Percentiles rank a stretch among this genome's conserved stretches.
phyloP scores from a whole-genome alignment of 2,797 vertebrate species.

The Sebastes trivittatus region DNA sequence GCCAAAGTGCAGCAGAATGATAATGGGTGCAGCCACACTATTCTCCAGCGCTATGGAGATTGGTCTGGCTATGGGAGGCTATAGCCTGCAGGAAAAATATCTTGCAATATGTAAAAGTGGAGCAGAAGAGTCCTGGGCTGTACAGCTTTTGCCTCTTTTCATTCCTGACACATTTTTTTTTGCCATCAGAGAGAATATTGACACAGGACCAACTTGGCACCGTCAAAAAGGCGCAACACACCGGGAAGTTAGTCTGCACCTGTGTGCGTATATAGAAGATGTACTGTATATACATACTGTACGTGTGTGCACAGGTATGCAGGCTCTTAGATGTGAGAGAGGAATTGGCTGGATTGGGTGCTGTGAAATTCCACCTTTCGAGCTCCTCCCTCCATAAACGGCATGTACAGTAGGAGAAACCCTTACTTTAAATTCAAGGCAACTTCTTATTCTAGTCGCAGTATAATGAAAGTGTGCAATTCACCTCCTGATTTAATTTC shows the following conservation, averaged over 20 bases:
- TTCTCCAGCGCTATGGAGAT: neutral
- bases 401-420: constrained; percentile 42
- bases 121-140: constrained; percentile 13
- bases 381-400: constrained; percentile 53
- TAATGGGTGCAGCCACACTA: neutral
- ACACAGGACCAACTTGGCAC: constrained; percentile 55
- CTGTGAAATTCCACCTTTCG: constrained; percentile 74
- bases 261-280: constrained; percentile 54
- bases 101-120: constrained; percentile 5
- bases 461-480: constrained; percentile 29
- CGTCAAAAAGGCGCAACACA: constrained; percentile 42
- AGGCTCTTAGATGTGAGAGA: constrained; percentile 40
- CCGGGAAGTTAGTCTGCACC: constrained; percentile 56
- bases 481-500: constrained; percentile 48
- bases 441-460: constrained; percentile 23
- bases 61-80: neutral
- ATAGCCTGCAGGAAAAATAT: neutral
- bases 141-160: constrained; percentile 26
- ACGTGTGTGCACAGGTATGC: constrained; percentile 45
- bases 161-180: constrained; percentile 53
- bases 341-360: constrained; percentile 46
- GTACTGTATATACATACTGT: constrained; percentile 49
- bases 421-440: constrained; percentile 22
- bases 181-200: constrained; percentile 41
- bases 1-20: neutral